Evolutionary conservation across 2,113 vertebrate species (phyloP).

Genomic region (Centropus bengalensis): DNA sequence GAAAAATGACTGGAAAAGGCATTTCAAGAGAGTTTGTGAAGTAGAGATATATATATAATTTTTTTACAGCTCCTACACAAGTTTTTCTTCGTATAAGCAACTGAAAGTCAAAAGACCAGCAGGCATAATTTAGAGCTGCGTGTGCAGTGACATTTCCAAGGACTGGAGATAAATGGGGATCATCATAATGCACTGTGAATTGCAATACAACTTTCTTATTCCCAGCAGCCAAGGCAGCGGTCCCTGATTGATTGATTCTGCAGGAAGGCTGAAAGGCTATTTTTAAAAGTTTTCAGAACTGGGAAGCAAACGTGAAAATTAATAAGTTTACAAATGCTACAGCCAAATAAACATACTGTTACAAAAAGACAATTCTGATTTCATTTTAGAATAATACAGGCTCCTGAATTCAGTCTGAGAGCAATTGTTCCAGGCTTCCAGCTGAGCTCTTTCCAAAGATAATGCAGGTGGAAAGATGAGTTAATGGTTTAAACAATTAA

Average conservation of each 20-base stretch:
- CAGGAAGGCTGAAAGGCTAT: background rate
- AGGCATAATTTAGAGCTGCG: constrained; percentile 10
- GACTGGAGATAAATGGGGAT: constrained; percentile 46
- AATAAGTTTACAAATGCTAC: constrained; percentile 53
- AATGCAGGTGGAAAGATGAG: constrained; percentile 75
- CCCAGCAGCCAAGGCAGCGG: background rate
- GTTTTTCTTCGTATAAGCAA: background rate
- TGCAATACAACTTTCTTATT: background rate
- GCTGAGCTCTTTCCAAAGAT: constrained; percentile 60
- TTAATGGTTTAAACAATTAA: constrained; percentile 81
- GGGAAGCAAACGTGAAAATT: constrained; percentile 1
- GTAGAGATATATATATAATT: background rate
- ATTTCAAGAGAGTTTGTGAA: background rate
- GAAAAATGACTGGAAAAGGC: background rate
- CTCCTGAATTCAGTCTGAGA: background rate
- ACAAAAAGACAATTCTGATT: background rate
- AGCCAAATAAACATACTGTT: background rate
- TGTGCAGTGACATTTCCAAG: background rate
- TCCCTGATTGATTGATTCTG: constrained; percentile 41
- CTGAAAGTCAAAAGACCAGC: background rate
- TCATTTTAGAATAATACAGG: background rate
- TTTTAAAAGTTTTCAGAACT: constrained; percentile 15
- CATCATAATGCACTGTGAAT: constrained; percentile 48
- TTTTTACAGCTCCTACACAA: background rate
- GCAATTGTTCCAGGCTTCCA: constrained; percentile 52